These are phyloP conservation scores for Rhopalosiphum padi DNA, from an alignment of 1,140 invertebrate species.

Conservation along the genomic window DNA sequence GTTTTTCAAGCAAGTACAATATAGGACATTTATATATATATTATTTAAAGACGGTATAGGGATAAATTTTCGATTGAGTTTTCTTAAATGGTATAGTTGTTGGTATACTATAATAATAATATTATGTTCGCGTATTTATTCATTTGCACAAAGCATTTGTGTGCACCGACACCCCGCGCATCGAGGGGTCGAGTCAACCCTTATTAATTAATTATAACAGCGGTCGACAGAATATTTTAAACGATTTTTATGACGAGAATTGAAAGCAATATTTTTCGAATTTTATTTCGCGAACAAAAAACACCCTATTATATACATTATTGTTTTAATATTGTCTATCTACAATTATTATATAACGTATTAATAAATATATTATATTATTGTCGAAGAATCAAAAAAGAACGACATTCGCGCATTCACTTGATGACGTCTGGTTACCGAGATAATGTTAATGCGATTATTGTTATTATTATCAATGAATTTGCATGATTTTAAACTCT, in stretches of 20 bases:
- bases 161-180: neutral
- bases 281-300: neutral
- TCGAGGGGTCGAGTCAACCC: neutral
- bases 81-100: neutral
- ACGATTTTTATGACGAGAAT: neutral
- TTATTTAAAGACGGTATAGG: neutral
- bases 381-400: neutral
- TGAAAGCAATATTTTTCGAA: neutral
- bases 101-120: neutral
- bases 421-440: neutral
- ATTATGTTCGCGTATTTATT: neutral
- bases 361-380: neutral
- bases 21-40: neutral
- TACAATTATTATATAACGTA: neutral
- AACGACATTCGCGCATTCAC: neutral
- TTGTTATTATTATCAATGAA: neutral
- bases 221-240: neutral
- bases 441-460: neutral
- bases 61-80: neutral
- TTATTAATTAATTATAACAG: constrained; percentile 2
- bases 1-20: neutral
- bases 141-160: neutral
- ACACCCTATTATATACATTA: neutral
- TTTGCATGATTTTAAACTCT: neutral
- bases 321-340: neutral